Percentiles rank a stretch among this genome's conserved stretches.
phyloP scores from a whole-genome alignment of 2,797 vertebrate species.

The Nyctibius grandis region DNA sequence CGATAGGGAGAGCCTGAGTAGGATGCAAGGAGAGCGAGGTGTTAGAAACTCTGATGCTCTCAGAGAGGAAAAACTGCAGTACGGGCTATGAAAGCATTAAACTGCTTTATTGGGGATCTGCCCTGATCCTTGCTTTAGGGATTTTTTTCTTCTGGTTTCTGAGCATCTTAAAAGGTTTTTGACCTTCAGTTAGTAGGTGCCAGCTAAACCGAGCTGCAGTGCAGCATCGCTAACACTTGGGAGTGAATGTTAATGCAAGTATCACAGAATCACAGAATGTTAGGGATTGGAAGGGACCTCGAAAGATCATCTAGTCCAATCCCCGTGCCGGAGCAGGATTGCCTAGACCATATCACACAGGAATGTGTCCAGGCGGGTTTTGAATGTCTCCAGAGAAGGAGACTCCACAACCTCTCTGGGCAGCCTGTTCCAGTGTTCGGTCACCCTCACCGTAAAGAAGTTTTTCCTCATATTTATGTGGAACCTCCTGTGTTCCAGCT shows the following conservation, averaged over 20 bases:
- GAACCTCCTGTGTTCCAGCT: no score
- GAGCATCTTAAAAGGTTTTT: background rate
- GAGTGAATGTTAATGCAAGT: background rate
- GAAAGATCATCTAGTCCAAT: no score
- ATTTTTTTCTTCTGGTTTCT: background rate
- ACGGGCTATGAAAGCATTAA: background rate
- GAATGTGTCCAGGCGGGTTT: no score
- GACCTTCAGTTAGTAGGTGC: background rate
- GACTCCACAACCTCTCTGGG: no score
- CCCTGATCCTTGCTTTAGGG: background rate
- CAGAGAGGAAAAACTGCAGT: rapidly evolving
- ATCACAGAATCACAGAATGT: no score
- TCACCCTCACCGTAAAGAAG: no score
- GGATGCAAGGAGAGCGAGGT: rapidly evolving
- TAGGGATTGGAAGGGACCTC: no score
- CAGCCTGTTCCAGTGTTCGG: no score
- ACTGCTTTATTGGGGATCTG: background rate
- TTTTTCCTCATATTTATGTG: no score
- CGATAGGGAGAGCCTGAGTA: background rate
- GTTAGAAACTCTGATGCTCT: background rate
- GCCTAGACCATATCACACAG: no score
- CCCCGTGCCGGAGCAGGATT: no score
- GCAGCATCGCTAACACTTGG: background rate
- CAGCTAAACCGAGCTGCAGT: background rate
- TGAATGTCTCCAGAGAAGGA: no score